Percentiles rank a stretch among this genome's conserved stretches.
phyloP scores from a whole-genome alignment of 2,888 invertebrate species.

The Himalopsyche kuldschensis region DNA sequence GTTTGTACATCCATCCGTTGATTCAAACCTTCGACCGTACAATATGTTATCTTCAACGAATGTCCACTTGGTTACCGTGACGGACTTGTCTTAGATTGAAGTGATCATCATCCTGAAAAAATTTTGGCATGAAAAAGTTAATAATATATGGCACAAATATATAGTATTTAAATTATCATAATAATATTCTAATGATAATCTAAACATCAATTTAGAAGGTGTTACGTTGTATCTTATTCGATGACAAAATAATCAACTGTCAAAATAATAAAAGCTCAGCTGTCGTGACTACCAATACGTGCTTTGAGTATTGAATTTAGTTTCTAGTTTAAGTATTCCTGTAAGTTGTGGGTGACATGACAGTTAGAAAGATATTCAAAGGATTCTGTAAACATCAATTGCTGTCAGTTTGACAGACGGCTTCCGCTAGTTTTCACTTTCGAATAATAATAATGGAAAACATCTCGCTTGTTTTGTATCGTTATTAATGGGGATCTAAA shows the following conservation, averaged over 20 bases:
- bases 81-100: too few species aligned
- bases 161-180: too few species aligned
- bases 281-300: not conserved
- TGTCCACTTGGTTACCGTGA: too few species aligned
- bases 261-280: not conserved
- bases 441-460: not conserved
- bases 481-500: not conserved
- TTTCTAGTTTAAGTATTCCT: not conserved
- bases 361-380: not conserved
- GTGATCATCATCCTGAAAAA: too few species aligned
- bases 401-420: not conserved
- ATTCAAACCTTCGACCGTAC: too few species aligned
- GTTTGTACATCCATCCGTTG: too few species aligned
- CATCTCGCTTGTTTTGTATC: not conserved
- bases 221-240: not conserved
- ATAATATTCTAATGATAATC: too few species aligned
- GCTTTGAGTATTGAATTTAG: not conserved
- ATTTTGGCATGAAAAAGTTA: too few species aligned
- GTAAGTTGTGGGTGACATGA: not conserved
- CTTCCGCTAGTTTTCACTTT: not conserved
- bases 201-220: too few species aligned
- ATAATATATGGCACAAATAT: too few species aligned
- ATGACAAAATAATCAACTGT: not conserved
- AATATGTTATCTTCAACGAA: too few species aligned
- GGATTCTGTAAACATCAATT: not conserved